phyloP scores from a whole-genome alignment of 2,797 vertebrate genomes.

The Harpagifer antarcticus region DNA sequence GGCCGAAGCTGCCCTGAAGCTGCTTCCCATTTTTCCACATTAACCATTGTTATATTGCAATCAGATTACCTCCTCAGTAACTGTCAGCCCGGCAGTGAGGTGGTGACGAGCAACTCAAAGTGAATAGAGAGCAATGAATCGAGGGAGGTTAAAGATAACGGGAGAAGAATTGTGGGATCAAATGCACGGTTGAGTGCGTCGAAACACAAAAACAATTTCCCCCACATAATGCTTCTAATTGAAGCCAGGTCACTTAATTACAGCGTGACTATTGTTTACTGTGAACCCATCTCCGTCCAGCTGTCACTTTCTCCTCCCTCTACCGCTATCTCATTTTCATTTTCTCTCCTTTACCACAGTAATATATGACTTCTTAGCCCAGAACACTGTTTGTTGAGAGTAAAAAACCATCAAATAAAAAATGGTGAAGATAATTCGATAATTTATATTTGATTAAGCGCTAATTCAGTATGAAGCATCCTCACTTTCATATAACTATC shows the following conservation, averaged over 20 bases:
- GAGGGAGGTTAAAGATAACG: constrained; percentile 52
- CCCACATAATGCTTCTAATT: constrained; percentile 66
- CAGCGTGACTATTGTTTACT: constrained; percentile 67
- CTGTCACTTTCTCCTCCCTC: constrained; percentile 53
- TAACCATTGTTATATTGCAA: constrained; percentile 61
- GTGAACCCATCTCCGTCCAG: constrained; percentile 52
- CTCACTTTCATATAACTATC: constrained; percentile 6
- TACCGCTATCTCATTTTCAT: constrained; percentile 25
- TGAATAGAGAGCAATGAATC: constrained; percentile 53
- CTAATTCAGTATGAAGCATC: constrained; percentile 13
- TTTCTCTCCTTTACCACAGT: constrained; percentile 21
- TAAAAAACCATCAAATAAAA: constrained; percentile 14
- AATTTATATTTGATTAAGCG: constrained; percentile 20
- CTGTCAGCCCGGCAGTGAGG: constrained; percentile 55
- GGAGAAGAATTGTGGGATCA: constrained; percentile 60
- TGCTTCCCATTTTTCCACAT: constrained; percentile 63
- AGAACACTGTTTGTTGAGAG: neutral
- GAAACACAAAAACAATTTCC: constrained; percentile 73
- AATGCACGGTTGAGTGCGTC: constrained; percentile 56
- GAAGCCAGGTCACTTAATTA: constrained; percentile 78
- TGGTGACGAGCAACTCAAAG: constrained; percentile 51
- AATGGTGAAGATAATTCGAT: constrained; percentile 15
- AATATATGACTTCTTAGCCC: constrained; percentile 18
- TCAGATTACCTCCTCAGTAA: constrained; percentile 68
- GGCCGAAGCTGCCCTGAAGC: constrained; percentile 45